Evolutionary conservation across 2,888 invertebrate species (phyloP).

Genomic region (Onchidella celtica): DNA sequence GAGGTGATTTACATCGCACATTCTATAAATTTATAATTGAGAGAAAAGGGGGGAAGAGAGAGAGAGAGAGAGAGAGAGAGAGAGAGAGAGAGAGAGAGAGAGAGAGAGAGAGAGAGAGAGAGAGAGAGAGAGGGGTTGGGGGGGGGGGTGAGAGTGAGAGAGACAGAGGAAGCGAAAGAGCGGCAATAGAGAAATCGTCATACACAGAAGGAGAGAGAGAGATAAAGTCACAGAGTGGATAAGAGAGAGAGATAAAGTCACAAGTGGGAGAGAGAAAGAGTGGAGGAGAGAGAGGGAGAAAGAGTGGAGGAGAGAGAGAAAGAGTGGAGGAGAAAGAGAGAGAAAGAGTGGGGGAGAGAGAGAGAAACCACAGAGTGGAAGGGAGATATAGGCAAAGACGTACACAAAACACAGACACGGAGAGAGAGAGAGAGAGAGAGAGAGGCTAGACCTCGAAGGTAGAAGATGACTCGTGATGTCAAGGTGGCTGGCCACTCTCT

Average conservation of each 20-base stretch:
- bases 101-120: background rate
- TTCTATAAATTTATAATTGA: background rate
- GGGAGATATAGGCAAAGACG: too few relatives aligned
- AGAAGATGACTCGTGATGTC: background rate
- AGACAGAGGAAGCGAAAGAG: background rate
- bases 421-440: background rate
- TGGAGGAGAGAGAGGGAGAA: background rate
- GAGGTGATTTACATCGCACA: too few relatives aligned
- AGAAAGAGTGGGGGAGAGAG: background rate
- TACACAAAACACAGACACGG: too few relatives aligned
- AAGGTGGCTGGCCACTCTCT: too few relatives aligned
- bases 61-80: slow-evolving; percentile 20
- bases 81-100: background rate
- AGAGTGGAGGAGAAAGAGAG: background rate
- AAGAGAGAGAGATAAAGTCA: background rate
- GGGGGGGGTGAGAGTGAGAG: too few relatives aligned
- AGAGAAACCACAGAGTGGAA: background rate
- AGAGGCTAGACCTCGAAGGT: background rate
- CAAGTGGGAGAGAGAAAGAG: background rate
- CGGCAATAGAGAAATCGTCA: background rate
- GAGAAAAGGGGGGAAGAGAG: background rate
- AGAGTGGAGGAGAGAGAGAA: too few relatives aligned
- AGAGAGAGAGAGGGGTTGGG: background rate
- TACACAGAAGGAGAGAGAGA: background rate
- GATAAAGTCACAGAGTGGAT: too few relatives aligned